phyloP scores from a whole-genome alignment of 2,888 invertebrate genomes.

The Dioctria rufipes region DNA sequence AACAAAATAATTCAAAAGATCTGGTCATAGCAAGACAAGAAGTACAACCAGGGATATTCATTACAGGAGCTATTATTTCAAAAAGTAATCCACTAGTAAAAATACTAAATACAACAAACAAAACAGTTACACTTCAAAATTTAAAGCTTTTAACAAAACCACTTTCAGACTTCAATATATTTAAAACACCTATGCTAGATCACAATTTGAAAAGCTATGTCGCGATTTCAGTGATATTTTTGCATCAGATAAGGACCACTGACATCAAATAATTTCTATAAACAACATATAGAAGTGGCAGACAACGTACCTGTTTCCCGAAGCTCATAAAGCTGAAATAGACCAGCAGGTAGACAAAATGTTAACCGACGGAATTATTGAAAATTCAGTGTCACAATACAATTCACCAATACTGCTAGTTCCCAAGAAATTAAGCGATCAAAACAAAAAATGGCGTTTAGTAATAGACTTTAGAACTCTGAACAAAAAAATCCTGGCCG shows the following conservation, averaged over 20 bases:
- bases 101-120: neutral
- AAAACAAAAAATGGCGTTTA: too few relatives aligned
- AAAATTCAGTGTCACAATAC: too few relatives aligned
- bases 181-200: conserved; percentile 6
- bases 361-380: too few relatives aligned
- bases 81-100: neutral
- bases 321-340: conserved; percentile 59
- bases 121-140: too few relatives aligned
- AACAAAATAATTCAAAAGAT: neutral
- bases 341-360: conserved; percentile 7
- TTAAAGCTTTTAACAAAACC: too few relatives aligned
- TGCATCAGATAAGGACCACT: conserved; percentile 2
- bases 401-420: too few relatives aligned
- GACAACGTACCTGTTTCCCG: conserved; percentile 58
- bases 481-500: too few relatives aligned
- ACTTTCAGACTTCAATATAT: neutral
- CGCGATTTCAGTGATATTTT: conserved; percentile 22
- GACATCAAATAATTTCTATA: conserved; percentile 9
- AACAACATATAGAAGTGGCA: conserved; percentile 53
- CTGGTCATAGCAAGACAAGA: neutral
- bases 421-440: too few relatives aligned
- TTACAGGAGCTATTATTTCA: neutral
- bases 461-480: too few relatives aligned
- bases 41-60: neutral
- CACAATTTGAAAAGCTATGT: conserved; percentile 12